Evolutionary conservation across 2,797 vertebrate species (phyloP), one percentile per base, ranked within the genome.

Genomic region (Odontamblyopus lacepedii): DNA sequence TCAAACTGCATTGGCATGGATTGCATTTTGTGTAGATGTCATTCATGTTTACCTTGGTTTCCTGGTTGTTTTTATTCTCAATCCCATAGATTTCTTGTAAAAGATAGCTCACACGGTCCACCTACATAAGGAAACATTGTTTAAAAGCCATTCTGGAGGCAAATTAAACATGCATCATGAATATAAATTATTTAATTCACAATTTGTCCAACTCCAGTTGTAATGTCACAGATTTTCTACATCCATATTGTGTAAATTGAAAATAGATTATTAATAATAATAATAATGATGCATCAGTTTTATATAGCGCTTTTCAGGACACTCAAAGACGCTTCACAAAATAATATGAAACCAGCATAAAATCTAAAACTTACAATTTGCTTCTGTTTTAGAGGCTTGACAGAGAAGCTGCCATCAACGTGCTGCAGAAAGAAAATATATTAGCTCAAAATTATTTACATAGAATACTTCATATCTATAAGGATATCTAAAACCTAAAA

Each of bases 31-130:
- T 63, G 61, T n/a, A 32, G 48, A 2, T 5, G 8, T 6, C 1
- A 38, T 27, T 66, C 0, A 15, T 5, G n/a, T 18, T 64, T 23
- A 99, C 98, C 97, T 99, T 99, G 0, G 96, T 98, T 84, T 99
- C 98, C 85, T 98, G 98, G 92, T 97, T 99, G 94, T 98, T 98
- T 88, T 99, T 99, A 91, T 99, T 99, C 90, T 99, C 98, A 0
- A 99, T 99, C 74, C 98, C 98, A 0, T 99, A 99, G 89, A 99
- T 99, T 93, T 99, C 98, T 93, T 99, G 98, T 15, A 99, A 92
- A 85, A 99, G 92, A 88, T 99, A 99, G 92, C 98, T 98, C 86
- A 99, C 98, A 32, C 98, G 95, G 86, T 99, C 98, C 85, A 99
- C 98, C 98, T 99, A 67, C 13, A 78, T n/a, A 38, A 11, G 27